phyloP scores from a whole-genome alignment of 2,888 invertebrate species.

The Noctua janthe region DNA sequence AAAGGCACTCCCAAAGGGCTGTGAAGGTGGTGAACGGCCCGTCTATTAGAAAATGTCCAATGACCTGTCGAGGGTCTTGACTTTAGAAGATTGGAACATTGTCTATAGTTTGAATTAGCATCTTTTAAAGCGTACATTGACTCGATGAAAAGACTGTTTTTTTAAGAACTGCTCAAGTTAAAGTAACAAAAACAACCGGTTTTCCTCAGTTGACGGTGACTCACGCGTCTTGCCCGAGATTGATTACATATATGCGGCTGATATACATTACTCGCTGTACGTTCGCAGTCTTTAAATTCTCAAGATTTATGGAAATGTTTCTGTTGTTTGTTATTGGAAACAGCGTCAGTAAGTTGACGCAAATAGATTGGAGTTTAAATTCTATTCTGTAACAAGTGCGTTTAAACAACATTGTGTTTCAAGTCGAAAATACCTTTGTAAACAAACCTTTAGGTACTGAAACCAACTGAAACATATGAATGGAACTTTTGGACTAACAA shows the following conservation, averaged over 20 bases:
- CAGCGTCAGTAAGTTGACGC: slow-evolving; percentile 1
- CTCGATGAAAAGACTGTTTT: neutral
- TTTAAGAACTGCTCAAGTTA: slow-evolving; percentile 36
- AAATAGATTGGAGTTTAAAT: slow-evolving; percentile 26
- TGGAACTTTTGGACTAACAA: neutral
- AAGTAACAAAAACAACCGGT: slow-evolving; percentile 45
- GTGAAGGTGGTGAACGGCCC: slow-evolving; percentile 16
- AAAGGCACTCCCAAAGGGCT: slow-evolving; percentile 14
- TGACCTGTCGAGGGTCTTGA: slow-evolving; percentile 8
- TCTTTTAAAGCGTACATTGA: slow-evolving; percentile 42
- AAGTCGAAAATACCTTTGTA: slow-evolving; percentile 22
- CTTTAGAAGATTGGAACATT: slow-evolving; percentile 9
- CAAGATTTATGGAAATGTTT: slow-evolving; percentile 33
- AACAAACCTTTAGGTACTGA: slow-evolving; percentile 1
- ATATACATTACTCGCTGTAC: slow-evolving; percentile 1
- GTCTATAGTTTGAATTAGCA: slow-evolving; percentile 6
- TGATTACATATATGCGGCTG: slow-evolving; percentile 24
- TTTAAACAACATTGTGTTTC: slow-evolving; percentile 18
- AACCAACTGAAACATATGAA: neutral
- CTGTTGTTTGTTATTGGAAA: slow-evolving; percentile 20
- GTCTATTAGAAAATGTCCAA: slow-evolving; percentile 22
- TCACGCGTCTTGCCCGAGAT: slow-evolving; percentile 52
- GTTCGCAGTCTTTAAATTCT: slow-evolving; percentile 24
- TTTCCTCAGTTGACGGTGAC: slow-evolving; percentile 43
- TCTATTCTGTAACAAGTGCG: slow-evolving; percentile 12